Evolutionary conservation across 2,888 invertebrate genomes (phyloP).

Genomic region (Apamea monoglypha): DNA sequence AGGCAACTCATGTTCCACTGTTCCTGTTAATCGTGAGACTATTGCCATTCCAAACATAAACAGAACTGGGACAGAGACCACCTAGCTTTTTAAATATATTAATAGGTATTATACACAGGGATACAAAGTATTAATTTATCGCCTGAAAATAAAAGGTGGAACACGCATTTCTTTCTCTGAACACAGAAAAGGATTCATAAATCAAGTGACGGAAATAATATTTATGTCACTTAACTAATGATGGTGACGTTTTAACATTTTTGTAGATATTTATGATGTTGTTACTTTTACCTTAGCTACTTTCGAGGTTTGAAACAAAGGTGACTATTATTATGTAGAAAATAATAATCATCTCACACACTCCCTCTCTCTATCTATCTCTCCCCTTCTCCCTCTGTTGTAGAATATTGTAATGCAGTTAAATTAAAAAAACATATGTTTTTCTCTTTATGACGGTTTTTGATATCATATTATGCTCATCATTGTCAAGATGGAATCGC

Average conservation of each 20-base stretch:
- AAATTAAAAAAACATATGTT: no score
- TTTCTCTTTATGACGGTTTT: not conserved
- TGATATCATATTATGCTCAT: not conserved
- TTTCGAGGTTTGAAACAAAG: not conserved
- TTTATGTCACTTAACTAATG: conserved; percentile 62
- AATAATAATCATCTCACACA: not conserved
- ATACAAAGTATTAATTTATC: conserved; percentile 30
- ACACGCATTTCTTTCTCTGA: conserved; percentile 41
- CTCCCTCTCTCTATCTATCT: not conserved
- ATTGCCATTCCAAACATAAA: not conserved
- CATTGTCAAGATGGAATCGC: not conserved
- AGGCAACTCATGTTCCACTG: not conserved
- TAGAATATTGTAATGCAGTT: not conserved
- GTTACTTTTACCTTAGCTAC: not conserved
- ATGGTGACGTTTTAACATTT: conserved; percentile 47
- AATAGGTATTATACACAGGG: not conserved
- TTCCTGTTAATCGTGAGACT: not conserved
- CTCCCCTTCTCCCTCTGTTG: not conserved
- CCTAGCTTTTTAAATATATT: conserved; percentile 10
- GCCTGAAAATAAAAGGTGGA: conserved; percentile 40
- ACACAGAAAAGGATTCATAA: conserved; percentile 60
- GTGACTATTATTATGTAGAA: not conserved
- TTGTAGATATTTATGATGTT: conserved; percentile 35
- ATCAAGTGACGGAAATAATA: conserved; percentile 68
- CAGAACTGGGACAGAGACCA: conserved; percentile 6